phyloP scores from a whole-genome alignment of 1,140 invertebrate genomes.

The Aphaenogaster floridana region DNA sequence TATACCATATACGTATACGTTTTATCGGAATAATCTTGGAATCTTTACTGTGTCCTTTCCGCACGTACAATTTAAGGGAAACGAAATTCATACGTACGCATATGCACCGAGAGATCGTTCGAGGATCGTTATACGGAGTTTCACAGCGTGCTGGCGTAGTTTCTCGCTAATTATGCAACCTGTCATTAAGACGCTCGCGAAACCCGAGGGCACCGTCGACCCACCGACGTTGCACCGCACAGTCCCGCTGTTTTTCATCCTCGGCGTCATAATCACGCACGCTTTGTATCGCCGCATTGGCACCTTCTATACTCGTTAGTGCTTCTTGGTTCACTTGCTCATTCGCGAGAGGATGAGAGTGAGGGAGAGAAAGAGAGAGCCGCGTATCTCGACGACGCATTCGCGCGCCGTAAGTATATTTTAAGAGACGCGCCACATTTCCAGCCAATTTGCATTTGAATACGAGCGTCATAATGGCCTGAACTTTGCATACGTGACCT shows the following conservation, averaged over 20 bases:
- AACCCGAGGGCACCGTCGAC: constrained; percentile 45
- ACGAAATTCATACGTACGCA: background rate
- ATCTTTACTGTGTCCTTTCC: background rate
- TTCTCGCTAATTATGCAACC: constrained; percentile 59
- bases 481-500: constrained; percentile 64
- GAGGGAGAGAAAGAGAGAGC: no score
- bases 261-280: constrained; percentile 51
- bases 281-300: constrained; percentile 57
- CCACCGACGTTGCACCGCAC: constrained; percentile 13
- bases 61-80: background rate
- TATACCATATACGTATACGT: background rate
- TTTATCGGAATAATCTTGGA: background rate
- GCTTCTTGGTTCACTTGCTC: constrained; percentile 19
- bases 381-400: constrained; percentile 46
- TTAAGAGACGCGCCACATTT: constrained; percentile 53
- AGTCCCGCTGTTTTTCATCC: constrained; percentile 47
- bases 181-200: constrained; percentile 58
- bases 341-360: background rate
- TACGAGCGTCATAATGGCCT: constrained; percentile 59
- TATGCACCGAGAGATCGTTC: background rate
- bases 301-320: constrained; percentile 54
- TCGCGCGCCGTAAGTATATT: constrained; percentile 50
- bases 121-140: constrained; percentile 24
- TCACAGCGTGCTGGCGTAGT: constrained; percentile 1
- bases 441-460: constrained; percentile 63